Percentiles rank a stretch among this genome's conserved stretches.
These are phyloP conservation scores for Heliornis fulica DNA, from an alignment of 2,113 vertebrate species.

Conservation along the genomic window DNA sequence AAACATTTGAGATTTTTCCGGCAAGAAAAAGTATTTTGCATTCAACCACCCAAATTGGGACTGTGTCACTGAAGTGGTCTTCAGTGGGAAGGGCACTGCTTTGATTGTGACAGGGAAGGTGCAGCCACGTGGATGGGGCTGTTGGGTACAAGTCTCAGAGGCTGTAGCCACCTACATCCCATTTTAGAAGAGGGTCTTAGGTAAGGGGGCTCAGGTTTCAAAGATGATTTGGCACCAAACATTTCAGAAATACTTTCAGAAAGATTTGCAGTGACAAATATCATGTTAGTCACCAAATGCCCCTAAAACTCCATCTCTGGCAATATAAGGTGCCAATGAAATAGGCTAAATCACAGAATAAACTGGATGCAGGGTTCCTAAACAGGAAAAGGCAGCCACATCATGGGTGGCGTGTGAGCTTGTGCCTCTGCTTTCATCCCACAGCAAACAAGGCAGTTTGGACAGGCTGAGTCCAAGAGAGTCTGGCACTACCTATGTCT, in stretches of 20 bases:
- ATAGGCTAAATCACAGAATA: background rate
- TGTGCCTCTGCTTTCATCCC: background rate
- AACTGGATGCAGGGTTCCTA: background rate
- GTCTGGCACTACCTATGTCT: background rate
- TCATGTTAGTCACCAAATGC: background rate
- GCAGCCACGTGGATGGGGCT: background rate
- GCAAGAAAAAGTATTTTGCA: background rate
- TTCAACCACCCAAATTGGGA: background rate
- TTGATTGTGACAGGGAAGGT: background rate
- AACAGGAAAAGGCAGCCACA: background rate
- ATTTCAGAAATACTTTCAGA: background rate
- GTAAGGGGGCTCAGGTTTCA: background rate
- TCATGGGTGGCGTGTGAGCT: background rate
- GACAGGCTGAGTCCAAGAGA: background rate
- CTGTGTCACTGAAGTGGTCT: background rate
- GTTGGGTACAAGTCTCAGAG: background rate
- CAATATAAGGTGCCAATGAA: background rate
- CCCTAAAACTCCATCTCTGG: background rate
- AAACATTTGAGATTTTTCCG: background rate
- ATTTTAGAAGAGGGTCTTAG: background rate
- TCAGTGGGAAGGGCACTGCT: background rate
- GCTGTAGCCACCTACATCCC: background rate
- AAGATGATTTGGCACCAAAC: background rate
- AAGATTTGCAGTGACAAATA: background rate
- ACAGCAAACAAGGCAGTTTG: background rate